Percentiles rank a stretch among this genome's conserved stretches.
These are phyloP conservation scores for Hyaena hyaena DNA, from an alignment of 2,113 vertebrate species.

Conservation along the genomic window DNA sequence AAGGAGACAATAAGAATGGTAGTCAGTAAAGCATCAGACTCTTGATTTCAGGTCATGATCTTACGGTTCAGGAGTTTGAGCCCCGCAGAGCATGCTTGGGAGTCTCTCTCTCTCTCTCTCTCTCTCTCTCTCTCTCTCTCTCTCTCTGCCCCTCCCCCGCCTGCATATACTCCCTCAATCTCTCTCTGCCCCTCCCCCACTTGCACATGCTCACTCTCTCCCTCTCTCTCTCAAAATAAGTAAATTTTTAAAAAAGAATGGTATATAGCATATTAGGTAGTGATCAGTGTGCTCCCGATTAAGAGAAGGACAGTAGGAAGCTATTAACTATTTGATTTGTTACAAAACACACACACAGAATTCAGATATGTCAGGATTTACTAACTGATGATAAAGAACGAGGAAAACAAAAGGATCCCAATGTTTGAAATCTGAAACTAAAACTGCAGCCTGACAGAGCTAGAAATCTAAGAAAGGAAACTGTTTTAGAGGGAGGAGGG, in stretches of 20 bases:
- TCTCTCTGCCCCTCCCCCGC: too few species aligned
- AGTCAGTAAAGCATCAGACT: too few species aligned
- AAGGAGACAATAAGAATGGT: neutral
- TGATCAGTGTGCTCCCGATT: neutral
- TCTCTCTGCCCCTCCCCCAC: too few species aligned
- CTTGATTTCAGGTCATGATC: too few species aligned
- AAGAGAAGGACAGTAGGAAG: neutral
- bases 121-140: too few species aligned
- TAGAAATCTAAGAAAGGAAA: slow-evolving; percentile 22
- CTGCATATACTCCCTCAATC: too few species aligned
- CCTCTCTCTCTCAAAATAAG: too few species aligned
- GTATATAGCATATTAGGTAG: neutral
- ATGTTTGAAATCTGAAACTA: neutral
- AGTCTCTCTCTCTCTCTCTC: too few species aligned
- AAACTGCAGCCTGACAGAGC: neutral
- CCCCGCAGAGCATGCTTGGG: too few species aligned
- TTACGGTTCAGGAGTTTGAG: too few species aligned
- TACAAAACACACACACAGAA: neutral
- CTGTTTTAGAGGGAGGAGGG: neutral
- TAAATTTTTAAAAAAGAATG: neutral
- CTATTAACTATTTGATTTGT: neutral
- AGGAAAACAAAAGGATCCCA: neutral
- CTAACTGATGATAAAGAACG: neutral
- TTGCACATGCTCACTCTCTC: too few species aligned
- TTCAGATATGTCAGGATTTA: neutral